phyloP scores from a whole-genome alignment of 2,888 invertebrate species.

The Mythimna loreyi region DNA sequence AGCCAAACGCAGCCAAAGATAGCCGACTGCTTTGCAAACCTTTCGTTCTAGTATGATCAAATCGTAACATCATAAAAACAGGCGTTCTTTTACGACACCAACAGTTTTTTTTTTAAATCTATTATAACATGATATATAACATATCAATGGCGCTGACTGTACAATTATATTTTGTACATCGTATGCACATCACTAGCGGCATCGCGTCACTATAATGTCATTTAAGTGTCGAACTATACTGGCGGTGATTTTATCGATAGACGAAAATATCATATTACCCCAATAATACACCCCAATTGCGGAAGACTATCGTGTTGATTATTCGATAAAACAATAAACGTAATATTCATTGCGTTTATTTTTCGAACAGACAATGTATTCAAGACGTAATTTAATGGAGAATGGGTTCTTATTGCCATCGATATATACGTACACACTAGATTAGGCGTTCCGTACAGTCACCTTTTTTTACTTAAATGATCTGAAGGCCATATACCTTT shows the following conservation, averaged over 20 bases:
- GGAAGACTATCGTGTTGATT: not conserved
- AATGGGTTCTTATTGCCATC: no score
- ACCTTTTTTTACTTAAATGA: no score
- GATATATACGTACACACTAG: no score
- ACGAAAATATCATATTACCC: conserved; percentile 1
- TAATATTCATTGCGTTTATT: no score
- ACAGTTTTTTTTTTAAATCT: not conserved
- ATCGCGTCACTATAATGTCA: conserved; percentile 39
- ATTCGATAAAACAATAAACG: no score
- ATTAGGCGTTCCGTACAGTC: no score
- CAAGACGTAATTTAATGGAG: no score
- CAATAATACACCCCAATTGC: conserved; percentile 7
- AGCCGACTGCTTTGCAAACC: no score
- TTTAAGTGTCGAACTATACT: conserved; percentile 36
- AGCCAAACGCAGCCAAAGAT: not conserved
- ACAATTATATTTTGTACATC: conserved; percentile 36
- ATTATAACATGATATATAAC: conserved; percentile 15
- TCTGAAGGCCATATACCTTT: no score
- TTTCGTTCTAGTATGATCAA: not conserved
- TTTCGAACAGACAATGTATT: no score
- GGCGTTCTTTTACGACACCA: not conserved
- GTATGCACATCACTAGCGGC: conserved; percentile 37
- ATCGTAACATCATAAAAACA: not conserved
- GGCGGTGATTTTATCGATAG: conserved; percentile 24
- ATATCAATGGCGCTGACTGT: conserved; percentile 29